phyloP scores from a whole-genome alignment of 2,797 vertebrate genomes.

The Cephalopachus bancanus region DNA sequence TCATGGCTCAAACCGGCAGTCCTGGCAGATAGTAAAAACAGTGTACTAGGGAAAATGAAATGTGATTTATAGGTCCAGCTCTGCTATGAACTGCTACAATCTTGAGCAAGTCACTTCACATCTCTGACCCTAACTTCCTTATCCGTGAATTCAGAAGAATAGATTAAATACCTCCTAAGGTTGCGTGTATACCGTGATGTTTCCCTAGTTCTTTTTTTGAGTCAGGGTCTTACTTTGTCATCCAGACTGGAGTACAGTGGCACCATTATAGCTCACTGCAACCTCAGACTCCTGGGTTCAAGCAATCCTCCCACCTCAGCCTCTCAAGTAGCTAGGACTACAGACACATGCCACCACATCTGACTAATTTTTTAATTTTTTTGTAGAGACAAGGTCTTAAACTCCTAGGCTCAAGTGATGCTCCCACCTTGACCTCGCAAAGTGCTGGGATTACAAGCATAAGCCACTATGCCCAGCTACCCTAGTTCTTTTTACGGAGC shows the following conservation, averaged over 20 bases:
- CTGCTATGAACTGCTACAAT: not conserved
- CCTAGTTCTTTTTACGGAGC: constrained; percentile 33
- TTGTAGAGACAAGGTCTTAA: too few relatives aligned
- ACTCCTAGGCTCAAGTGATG: too few relatives aligned
- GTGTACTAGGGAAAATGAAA: not conserved
- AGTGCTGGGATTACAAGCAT: too few relatives aligned
- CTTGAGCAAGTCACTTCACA: not conserved
- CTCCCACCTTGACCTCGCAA: too few relatives aligned
- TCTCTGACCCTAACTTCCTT: constrained; percentile 31
- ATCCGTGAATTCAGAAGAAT: not conserved
- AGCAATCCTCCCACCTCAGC: too few relatives aligned
- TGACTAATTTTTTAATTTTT: too few relatives aligned
- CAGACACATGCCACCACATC: too few relatives aligned
- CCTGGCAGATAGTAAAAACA: not conserved
- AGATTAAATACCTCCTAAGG: not conserved
- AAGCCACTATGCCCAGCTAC: not conserved
- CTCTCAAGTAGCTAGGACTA: too few relatives aligned
- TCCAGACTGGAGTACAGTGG: too few relatives aligned
- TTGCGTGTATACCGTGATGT: not conserved
- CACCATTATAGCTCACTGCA: too few relatives aligned
- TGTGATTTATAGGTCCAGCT: not conserved
- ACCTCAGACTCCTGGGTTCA: too few relatives aligned
- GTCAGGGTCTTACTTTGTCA: too few relatives aligned
- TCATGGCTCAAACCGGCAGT: not conserved
- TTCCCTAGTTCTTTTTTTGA: constrained; percentile 45